Conservation (phyloP, 2,797 vertebrate genomes). For the Thripadectes ignobilis region DNA sequence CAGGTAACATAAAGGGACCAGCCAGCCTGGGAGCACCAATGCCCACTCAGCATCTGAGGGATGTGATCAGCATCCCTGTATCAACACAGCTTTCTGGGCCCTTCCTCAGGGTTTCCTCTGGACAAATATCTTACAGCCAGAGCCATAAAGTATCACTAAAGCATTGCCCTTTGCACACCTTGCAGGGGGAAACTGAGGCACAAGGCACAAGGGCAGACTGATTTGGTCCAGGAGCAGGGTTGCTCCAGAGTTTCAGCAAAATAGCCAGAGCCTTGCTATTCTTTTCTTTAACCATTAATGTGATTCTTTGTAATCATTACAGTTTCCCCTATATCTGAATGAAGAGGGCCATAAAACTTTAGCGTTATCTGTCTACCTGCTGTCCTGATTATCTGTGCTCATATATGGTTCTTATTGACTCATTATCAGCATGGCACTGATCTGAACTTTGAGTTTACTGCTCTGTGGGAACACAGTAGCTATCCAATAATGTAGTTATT, state of each 20-base stretch:
- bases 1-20: rapidly evolving
- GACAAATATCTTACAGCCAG: background rate
- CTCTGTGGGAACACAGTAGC: slow-evolving; percentile 30
- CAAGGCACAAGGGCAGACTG: rapidly evolving
- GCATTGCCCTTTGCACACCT: rapidly evolving
- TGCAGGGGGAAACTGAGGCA: background rate
- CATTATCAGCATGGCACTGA: background rate
- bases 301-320: background rate
- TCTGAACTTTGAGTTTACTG: slow-evolving; percentile 57
- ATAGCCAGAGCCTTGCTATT: background rate
- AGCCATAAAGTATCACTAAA: background rate
- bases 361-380: background rate
- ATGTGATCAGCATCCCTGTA: background rate
- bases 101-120: background rate
- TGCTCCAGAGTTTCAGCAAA: background rate
- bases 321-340: background rate
- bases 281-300: background rate
- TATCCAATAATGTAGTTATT: slow-evolving; percentile 5
- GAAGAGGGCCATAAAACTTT: background rate
- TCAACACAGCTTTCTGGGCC: rapidly evolving
- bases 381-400: background rate
- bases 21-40: rapidly evolving
- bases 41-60: background rate
- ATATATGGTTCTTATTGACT: background rate
- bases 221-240: background rate